A percentile compares a stretch with the other conserved stretches of the same genome.
phyloP scores from a whole-genome alignment of 2,113 vertebrate genomes.

The Semicossyphus pulcher region DNA sequence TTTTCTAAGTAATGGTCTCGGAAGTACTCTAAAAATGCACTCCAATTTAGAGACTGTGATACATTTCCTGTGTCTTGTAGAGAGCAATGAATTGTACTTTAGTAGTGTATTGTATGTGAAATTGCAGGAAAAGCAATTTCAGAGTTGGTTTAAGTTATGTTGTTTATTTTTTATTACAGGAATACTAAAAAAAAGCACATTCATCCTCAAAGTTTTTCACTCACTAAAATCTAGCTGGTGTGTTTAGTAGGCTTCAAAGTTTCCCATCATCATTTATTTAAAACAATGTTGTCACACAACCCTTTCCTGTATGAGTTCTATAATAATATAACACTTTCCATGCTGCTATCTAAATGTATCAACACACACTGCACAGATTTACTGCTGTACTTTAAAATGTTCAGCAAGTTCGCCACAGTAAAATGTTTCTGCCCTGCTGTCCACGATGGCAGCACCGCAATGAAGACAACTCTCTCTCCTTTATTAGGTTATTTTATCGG shows the following conservation, averaged over 20 bases:
- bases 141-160: too few species aligned
- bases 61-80: too few species aligned
- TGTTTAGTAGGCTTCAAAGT: neutral
- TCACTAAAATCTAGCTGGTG: too few species aligned
- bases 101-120: too few species aligned
- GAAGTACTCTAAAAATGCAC: too few species aligned
- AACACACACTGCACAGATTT: neutral
- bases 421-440: conserved; percentile 47
- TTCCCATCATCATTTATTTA: neutral
- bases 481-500: conserved; percentile 76
- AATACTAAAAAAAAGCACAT: too few species aligned
- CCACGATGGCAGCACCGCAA: conserved; percentile 16
- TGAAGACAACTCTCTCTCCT: conserved; percentile 54
- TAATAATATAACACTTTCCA: neutral
- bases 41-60: too few species aligned
- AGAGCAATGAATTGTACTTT: too few species aligned
- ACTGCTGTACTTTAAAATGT: conserved; percentile 12
- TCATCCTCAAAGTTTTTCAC: too few species aligned
- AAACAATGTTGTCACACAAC: conserved; percentile 1
- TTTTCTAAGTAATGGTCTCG: too few species aligned
- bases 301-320: neutral
- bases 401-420: conserved; percentile 31
- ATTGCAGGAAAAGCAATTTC: too few species aligned
- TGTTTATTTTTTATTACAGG: too few species aligned
- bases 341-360: neutral